phyloP scores from a whole-genome alignment of 2,113 vertebrate species.

The Hyaena hyaena region DNA sequence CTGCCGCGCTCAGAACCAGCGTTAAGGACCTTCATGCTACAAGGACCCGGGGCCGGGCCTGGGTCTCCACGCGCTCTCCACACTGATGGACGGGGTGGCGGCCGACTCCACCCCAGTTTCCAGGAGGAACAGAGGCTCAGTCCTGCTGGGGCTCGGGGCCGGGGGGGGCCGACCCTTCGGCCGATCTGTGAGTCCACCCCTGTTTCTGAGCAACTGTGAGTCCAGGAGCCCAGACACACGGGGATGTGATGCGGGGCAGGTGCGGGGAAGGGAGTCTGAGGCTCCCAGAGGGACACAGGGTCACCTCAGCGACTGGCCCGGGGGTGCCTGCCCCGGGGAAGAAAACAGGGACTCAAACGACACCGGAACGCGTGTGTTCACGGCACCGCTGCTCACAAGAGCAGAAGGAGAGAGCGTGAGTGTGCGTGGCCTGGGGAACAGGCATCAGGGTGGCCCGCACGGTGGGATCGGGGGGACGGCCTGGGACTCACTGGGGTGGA shows the following conservation, averaged over 20 bases:
- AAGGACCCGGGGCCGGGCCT: neutral
- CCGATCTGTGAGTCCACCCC: neutral
- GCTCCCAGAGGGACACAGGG: neutral
- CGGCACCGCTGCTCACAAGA: fast-evolving
- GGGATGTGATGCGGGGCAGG: fast-evolving
- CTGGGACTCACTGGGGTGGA: fast-evolving
- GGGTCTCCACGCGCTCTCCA: fast-evolving
- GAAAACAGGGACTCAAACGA: fast-evolving
- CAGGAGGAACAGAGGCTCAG: neutral
- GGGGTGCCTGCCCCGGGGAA: fast-evolving
- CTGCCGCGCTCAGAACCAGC: fast-evolving
- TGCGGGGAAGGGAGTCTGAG: neutral
- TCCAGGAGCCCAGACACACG: fast-evolving
- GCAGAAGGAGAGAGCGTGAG: fast-evolving
- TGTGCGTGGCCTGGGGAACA: fast-evolving
- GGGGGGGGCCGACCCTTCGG: fast-evolving
- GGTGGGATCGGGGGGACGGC: fast-evolving
- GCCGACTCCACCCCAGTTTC: neutral
- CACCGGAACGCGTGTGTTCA: fast-evolving
- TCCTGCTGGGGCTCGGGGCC: fast-evolving
- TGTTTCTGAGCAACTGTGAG: neutral
- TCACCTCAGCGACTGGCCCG: fast-evolving
- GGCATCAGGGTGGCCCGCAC: fast-evolving
- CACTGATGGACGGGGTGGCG: fast-evolving
- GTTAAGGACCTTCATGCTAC: neutral